These are phyloP conservation scores for Lasioglossum baleicum DNA, from an alignment of 1,140 invertebrate genomes.

Conservation along the genomic window DNA sequence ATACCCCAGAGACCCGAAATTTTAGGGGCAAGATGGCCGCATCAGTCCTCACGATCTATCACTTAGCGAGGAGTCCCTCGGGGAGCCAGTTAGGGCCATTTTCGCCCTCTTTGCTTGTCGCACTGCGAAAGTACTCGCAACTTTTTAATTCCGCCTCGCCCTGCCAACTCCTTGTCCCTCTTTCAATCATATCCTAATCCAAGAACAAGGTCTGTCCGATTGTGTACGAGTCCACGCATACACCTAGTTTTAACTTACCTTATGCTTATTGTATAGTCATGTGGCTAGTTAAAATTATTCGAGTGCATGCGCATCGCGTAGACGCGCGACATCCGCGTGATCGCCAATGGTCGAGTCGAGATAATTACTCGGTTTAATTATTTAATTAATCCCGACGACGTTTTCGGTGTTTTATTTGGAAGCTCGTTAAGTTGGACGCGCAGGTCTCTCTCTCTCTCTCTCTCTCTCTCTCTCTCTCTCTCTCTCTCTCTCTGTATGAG, in stretches of 20 bases:
- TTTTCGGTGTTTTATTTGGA: conserved; percentile 75
- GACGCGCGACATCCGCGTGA: conserved; percentile 16
- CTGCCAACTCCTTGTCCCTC: no score
- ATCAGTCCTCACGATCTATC: conserved; percentile 61
- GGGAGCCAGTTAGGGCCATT: neutral
- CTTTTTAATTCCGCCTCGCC: conserved; percentile 27
- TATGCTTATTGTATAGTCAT: no score
- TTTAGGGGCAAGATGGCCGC: conserved; percentile 7
- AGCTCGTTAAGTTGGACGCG: conserved; percentile 71
- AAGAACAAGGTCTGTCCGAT: no score
- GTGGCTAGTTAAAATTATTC: no score
- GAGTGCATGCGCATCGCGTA: no score
- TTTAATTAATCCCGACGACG: conserved; percentile 76
- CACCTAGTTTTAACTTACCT: no score
- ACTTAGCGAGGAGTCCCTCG: conserved; percentile 41
- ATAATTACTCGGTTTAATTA: conserved; percentile 77
- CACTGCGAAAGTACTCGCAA: neutral
- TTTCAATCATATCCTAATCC: no score
- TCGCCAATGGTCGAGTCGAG: conserved; percentile 42
- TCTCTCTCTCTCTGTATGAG: neutral
- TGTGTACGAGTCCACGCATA: no score
- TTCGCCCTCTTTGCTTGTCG: conserved; percentile 4
- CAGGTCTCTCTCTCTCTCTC: neutral
- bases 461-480: neutral
- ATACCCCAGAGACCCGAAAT: conserved; percentile 9